A percentile compares a stretch with the other conserved stretches of the same genome.
These are phyloP conservation scores for Gambusia holbrooki DNA, from an alignment of 2,113 vertebrate genomes.

Conservation along the genomic window DNA sequence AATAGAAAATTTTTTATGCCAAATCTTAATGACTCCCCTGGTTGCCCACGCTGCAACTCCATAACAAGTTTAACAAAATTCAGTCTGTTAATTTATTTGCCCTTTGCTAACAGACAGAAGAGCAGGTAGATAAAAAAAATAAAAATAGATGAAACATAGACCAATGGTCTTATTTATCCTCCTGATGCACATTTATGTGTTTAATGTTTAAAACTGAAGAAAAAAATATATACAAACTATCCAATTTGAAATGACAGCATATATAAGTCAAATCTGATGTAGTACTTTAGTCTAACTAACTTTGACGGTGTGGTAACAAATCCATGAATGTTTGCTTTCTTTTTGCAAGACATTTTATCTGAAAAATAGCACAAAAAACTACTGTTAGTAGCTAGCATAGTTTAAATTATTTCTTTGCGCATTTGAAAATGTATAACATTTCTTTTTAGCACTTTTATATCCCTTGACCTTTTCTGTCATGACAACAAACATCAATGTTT, in stretches of 20 bases:
- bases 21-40: too few species aligned
- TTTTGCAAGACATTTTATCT: not conserved
- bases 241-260: not conserved
- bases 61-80: not conserved
- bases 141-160: not conserved
- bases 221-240: not conserved
- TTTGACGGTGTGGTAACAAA: not conserved
- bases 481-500: too few species aligned
- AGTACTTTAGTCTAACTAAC: not conserved
- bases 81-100: not conserved
- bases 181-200: not conserved
- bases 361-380: too few species aligned
- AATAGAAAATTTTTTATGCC: too few species aligned
- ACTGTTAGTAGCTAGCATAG: too few species aligned
- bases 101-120: too few species aligned
- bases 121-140: not conserved
- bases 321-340: not conserved
- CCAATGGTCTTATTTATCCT: not conserved
- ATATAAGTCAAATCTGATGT: not conserved
- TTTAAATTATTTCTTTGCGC: too few species aligned
- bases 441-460: too few species aligned
- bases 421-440: too few species aligned
- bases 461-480: too few species aligned
- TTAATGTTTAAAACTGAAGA: not conserved
- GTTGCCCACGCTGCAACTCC: too few species aligned